A percentile compares a stretch with the other conserved stretches of the same genome.
These are phyloP conservation scores for Australoheros facetus DNA, from an alignment of 2,797 vertebrate species.

Conservation along the genomic window DNA sequence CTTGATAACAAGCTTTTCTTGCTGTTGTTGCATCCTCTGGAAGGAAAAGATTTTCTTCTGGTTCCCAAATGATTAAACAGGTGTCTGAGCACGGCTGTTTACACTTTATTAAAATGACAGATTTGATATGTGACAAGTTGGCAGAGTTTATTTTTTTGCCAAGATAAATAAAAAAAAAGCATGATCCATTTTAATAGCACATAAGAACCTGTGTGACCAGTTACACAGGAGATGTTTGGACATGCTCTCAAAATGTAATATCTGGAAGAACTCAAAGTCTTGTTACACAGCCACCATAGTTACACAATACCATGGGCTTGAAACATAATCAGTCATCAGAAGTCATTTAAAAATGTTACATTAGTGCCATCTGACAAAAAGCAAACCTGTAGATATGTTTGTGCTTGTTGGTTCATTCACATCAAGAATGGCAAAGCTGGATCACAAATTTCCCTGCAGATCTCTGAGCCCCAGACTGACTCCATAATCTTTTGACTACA, in stretches of 20 bases:
- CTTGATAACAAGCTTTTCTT: background rate
- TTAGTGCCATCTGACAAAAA: background rate
- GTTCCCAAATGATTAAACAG: background rate
- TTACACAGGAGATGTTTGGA: too few relatives aligned
- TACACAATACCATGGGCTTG: background rate
- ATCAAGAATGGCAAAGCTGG: background rate
- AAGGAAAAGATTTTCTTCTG: background rate
- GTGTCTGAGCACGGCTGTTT: background rate
- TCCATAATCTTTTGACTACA: background rate
- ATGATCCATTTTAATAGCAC: background rate
- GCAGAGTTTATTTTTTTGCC: too few relatives aligned
- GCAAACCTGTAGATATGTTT: background rate
- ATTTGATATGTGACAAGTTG: background rate
- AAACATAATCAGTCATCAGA: background rate
- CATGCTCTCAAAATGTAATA: too few relatives aligned
- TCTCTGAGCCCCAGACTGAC: background rate
- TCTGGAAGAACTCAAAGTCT: too few relatives aligned
- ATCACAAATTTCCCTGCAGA: background rate
- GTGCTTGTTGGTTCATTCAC: rapidly evolving
- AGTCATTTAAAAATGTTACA: background rate
- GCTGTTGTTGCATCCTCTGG: background rate
- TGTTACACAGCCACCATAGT: too few relatives aligned
- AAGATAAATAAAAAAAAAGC: background rate
- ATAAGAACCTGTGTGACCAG: too few relatives aligned
- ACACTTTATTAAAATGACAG: background rate